Evolutionary conservation across 2,888 invertebrate species (phyloP), one percentile per base, ranked within the genome.

Genomic region (Calliopum simillimum): DNA sequence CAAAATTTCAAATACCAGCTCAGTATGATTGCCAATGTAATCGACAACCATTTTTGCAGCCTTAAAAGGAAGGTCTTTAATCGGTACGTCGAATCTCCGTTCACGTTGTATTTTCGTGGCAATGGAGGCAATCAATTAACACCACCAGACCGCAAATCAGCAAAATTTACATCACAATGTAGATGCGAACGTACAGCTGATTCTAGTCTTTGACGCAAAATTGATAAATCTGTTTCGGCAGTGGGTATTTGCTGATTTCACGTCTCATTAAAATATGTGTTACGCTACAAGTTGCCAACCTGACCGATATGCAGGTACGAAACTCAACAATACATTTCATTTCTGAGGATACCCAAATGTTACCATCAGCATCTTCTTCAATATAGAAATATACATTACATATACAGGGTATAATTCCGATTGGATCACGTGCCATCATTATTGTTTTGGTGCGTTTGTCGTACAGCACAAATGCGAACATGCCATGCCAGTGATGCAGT

Each of bases 11-110:
- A 98, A 97, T 64, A 89, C 88, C 19, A 97, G 89, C 84, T 97
- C 96, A 79, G 96, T 95, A 83, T 98, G 98, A 70, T 97, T 96
- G 47, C 96, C 93, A 65, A 97, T 91, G 79, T 92, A 89, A 72
- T 94, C 89, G 1, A 97, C 95, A 0, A 95, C 95, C 82, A 92
- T 90, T 76, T 92, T 89, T 0, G 98, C 97, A 47, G 97, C 97
- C 75, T 90, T 85, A 62, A 98, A 89, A 85, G 93, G 83, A 97
- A 98, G 25, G 96, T 95, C 88, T 93, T 82, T 5, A 86, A 71
- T n/a, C 78, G 77, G 67, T 76, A 86, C 44, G 68, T 72, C 1
- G 85, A 82, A 72, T 85, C 76, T 13, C 12, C 74, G 69, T 75
- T 86, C 84, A 3, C 85, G 79, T 71, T 79, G 80, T 12, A 86